Evolutionary conservation across 35 echinoderm and acorn worm genomes (phyloP).

Genomic region (Anneissia japonica): DNA sequence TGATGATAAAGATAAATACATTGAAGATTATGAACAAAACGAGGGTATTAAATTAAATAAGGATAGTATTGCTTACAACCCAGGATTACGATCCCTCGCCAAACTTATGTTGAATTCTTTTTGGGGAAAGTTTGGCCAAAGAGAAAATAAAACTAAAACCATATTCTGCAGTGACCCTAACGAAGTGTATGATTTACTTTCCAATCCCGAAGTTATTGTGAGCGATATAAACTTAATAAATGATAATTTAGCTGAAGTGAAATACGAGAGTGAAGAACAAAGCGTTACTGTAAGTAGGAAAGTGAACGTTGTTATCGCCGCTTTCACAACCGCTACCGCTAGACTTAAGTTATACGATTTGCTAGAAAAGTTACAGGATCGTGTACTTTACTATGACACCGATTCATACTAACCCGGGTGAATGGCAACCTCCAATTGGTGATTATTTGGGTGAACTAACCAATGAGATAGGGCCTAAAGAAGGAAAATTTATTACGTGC

Average conservation of each 20-base stretch:
- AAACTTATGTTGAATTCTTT: conserved; percentile 34
- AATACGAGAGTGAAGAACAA: not conserved
- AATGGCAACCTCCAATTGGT: conserved; percentile 8
- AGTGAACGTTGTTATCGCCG: not conserved
- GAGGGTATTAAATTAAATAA: not conserved
- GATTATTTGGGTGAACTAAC: conserved; percentile 26
- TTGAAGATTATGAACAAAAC: not conserved
- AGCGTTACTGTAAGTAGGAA: not conserved
- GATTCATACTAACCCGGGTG: not conserved
- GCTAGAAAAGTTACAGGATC: conserved; percentile 11
- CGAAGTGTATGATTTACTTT: not conserved
- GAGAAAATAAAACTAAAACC: not conserved
- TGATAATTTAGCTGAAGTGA: not conserved
- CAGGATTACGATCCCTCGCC: not conserved
- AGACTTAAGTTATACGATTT: not conserved
- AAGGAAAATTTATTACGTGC: not conserved
- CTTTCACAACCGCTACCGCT: conserved; percentile 2
- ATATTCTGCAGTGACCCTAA: not conserved
- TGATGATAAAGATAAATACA: not conserved
- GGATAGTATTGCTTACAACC: not conserved
- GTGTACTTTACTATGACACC: conserved; percentile 25
- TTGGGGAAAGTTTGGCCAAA: conserved; percentile 37
- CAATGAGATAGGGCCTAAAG: not conserved
- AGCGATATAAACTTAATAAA: not conserved
- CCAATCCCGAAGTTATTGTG: not conserved